Evolutionary conservation across 2,113 vertebrate genomes (phyloP).

Genomic region (Geococcyx californianus): DNA sequence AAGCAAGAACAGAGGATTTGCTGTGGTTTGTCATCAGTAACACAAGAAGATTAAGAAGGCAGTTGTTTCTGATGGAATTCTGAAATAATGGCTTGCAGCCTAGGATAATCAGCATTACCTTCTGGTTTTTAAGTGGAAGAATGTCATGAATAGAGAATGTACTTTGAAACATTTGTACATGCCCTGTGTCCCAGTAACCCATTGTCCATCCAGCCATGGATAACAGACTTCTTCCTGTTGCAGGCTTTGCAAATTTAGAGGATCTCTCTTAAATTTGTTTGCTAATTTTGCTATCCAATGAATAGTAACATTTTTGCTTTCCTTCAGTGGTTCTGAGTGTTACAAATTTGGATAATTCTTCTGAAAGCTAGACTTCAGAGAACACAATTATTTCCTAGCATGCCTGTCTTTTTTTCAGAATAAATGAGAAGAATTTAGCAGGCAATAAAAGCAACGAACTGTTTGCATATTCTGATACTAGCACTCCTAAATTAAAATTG

Average conservation of each 20-base stretch:
- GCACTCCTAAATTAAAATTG: background rate
- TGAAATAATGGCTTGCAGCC: background rate
- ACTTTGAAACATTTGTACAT: background rate
- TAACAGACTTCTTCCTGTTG: background rate
- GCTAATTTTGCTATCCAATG: background rate
- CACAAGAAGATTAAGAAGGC: background rate
- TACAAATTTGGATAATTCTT: background rate
- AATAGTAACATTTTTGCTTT: background rate
- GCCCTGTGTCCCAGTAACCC: background rate
- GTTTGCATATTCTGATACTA: background rate
- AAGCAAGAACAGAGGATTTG: background rate
- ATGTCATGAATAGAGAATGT: background rate
- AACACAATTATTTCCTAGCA: background rate
- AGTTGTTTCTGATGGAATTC: background rate
- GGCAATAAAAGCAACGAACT: background rate
- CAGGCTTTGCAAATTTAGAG: background rate
- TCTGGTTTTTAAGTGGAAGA: background rate
- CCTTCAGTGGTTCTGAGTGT: background rate
- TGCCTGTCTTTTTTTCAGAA: background rate
- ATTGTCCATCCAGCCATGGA: background rate
- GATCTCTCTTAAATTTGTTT: background rate
- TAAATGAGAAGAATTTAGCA: background rate
- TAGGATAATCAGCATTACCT: background rate
- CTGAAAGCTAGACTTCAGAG: background rate
- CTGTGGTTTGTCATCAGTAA: background rate